phyloP scores from a whole-genome alignment of 2,797 vertebrate genomes.

The Platyrinchus mystaceus region DNA sequence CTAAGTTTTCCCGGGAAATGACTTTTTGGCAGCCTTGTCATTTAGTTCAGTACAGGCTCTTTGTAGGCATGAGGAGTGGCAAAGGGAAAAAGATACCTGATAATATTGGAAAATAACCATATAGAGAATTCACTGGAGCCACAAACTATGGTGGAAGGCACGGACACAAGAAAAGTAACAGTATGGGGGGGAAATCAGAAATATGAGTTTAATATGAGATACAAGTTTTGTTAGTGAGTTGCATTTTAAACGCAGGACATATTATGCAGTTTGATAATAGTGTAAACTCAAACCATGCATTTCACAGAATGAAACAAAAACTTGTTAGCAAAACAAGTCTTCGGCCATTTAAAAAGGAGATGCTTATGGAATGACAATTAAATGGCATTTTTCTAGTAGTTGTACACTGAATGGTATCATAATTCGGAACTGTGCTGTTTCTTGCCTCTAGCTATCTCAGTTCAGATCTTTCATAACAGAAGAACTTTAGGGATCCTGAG shows the following conservation, averaged over 20 bases:
- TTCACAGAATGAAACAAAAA: constrained; percentile 24
- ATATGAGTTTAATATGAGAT: background rate
- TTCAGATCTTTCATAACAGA: background rate
- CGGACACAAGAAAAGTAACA: background rate
- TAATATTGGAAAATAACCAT: background rate
- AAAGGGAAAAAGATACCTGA: background rate
- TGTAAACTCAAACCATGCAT: background rate
- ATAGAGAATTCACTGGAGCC: background rate
- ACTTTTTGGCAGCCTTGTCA: background rate
- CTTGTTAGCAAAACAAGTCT: background rate
- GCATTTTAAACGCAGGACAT: background rate
- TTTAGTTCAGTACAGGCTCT: background rate
- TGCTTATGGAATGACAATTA: background rate
- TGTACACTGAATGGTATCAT: background rate
- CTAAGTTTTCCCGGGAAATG: background rate
- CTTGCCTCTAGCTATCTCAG: constrained; percentile 18
- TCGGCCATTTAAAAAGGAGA: background rate
- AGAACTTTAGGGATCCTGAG: background rate
- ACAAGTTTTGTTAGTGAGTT: background rate
- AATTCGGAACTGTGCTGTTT: background rate
- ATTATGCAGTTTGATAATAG: background rate
- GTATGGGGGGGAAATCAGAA: background rate
- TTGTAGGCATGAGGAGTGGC: background rate
- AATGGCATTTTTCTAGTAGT: background rate
- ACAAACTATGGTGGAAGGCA: background rate